Conservation (phyloP, 2,113 vertebrate species). For the Prinia subflava region DNA sequence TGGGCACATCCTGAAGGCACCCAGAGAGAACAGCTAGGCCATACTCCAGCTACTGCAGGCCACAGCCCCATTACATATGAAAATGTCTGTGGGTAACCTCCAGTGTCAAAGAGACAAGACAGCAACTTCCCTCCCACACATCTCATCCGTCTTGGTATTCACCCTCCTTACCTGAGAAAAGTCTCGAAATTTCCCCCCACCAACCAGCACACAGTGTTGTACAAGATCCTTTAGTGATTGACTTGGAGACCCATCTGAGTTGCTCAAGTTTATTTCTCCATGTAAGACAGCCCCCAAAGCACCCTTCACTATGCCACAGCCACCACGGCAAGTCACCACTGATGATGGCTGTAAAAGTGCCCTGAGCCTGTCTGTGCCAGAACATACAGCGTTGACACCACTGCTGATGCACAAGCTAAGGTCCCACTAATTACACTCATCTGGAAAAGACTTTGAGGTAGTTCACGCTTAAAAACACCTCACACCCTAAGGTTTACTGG, state of each 20-base stretch:
- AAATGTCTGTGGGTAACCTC: background rate
- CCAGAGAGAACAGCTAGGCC: background rate
- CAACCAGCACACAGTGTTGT: background rate
- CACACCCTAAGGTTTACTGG: background rate
- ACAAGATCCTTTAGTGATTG: background rate
- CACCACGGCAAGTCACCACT: background rate
- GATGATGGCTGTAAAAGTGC: background rate
- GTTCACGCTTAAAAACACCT: background rate
- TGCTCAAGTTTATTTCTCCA: background rate
- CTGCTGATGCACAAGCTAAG: background rate
- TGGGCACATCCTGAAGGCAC: background rate
- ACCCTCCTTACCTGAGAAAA: background rate
- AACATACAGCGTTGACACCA: background rate
- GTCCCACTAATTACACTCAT: background rate
- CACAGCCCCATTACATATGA: rapidly evolving
- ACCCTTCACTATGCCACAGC: background rate
- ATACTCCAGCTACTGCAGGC: background rate
- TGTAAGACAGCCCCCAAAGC: background rate
- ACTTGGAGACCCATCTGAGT: background rate
- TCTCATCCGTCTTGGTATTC: background rate
- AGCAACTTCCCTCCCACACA: background rate
- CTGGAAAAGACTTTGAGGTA: background rate
- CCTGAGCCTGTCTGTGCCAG: too few species aligned
- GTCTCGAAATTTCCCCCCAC: background rate
- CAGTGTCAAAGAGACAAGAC: background rate